Conservation (phyloP, 1,140 invertebrate species). For the Zophobas atratus region DNA sequence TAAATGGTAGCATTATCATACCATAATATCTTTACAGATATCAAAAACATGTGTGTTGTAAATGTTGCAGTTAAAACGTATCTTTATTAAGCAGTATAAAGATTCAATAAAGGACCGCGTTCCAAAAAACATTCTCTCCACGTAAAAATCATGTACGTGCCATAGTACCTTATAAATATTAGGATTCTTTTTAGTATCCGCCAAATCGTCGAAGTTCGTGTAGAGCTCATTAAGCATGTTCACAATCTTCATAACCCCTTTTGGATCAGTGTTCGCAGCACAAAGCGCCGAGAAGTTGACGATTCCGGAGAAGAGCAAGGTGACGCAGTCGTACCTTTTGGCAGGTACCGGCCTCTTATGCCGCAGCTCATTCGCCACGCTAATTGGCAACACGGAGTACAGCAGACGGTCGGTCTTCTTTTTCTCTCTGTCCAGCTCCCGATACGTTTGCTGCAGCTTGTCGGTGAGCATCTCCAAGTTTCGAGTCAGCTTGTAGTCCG, state of each 20-base stretch:
- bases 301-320: conserved; percentile 94
- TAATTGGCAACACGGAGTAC: conserved; percentile 94
- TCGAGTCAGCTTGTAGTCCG: conserved; percentile 96
- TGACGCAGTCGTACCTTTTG: conserved; percentile 89
- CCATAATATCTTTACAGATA: too few relatives aligned
- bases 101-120: too few relatives aligned
- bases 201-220: conserved; percentile 92
- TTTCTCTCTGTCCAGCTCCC: conserved; percentile 95
- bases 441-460: conserved; percentile 95
- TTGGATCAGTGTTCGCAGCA: conserved; percentile 86
- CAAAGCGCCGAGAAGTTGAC: conserved; percentile 94
- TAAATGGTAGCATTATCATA: too few relatives aligned
- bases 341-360: conserved; percentile 91
- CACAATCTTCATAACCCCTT: conserved; percentile 94
- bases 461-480: conserved; percentile 97
- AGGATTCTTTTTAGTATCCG: conserved; percentile 91
- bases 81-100: too few relatives aligned
- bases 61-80: too few relatives aligned
- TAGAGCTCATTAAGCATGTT: conserved; percentile 93
- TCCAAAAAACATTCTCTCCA: too few relatives aligned
- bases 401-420: conserved; percentile 96
- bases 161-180: conserved; percentile 93
- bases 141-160: conserved; percentile 48
- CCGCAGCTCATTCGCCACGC: conserved; percentile 93
- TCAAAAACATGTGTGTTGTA: too few relatives aligned